Conservation (phyloP, 2,888 invertebrate species). For the Dinocampus coccinellae region DNA sequence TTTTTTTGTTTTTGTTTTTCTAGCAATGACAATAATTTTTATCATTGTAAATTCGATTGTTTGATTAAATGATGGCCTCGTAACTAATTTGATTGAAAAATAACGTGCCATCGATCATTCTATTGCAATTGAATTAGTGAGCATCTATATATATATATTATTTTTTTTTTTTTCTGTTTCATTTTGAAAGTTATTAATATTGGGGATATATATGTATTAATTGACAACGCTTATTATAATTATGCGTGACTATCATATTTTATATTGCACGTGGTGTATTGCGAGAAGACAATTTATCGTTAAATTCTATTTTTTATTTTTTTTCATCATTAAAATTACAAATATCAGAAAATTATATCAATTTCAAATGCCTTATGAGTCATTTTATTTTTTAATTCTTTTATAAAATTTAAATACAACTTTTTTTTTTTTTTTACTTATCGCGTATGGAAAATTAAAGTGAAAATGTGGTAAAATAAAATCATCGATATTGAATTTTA, state of each 20-base stretch:
- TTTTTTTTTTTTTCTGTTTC: not conserved
- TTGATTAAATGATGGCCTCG: not conserved
- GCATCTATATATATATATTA: no score
- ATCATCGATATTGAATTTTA: no score
- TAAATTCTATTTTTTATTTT: not conserved
- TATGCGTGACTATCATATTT: not conserved
- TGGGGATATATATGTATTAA: slow-evolving; percentile 3
- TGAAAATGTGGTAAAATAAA: no score
- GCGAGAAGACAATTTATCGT: not conserved
- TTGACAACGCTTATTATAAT: slow-evolving; percentile 15
- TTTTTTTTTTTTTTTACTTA: not conserved
- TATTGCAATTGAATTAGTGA: not conserved
- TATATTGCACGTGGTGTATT: slow-evolving; percentile 3
- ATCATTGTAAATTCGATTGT: not conserved
- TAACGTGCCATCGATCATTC: not conserved
- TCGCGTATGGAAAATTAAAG: not conserved
- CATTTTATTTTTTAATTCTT: not conserved
- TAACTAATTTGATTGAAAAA: not conserved
- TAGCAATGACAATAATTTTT: not conserved
- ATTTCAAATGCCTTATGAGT: not conserved
- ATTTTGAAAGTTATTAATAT: not conserved
- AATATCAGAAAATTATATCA: not conserved
- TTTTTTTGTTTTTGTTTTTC: not conserved
- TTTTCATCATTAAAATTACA: not conserved
- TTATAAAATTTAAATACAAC: not conserved